phyloP scores from a whole-genome alignment of 1,140 invertebrate species.

The Lethrus apterus region DNA sequence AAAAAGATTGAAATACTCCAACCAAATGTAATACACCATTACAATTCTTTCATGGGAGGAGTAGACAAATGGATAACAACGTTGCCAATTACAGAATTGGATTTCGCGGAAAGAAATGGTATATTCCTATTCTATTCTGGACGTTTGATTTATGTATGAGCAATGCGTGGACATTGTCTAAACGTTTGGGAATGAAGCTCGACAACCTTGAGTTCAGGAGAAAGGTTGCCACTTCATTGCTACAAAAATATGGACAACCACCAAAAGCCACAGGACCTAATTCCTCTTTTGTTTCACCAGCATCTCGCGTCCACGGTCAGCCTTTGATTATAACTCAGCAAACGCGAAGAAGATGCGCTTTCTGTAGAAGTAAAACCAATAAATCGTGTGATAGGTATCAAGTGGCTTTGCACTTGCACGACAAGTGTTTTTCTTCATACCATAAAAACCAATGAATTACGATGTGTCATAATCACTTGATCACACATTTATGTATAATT shows the following conservation, averaged over 20 bases:
- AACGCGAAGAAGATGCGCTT: background rate
- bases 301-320: background rate
- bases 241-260: background rate
- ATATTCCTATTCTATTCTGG: conserved; percentile 22
- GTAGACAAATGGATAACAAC: conserved; percentile 24
- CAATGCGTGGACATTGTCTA: conserved; percentile 16
- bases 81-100: conserved; percentile 22
- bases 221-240: background rate
- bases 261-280: background rate
- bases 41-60: conserved; percentile 33
- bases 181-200: background rate
- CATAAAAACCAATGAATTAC: background rate
- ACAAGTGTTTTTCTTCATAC: background rate
- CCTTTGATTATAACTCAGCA: background rate
- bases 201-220: background rate
- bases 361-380: background rate
- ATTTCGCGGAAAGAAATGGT: conserved; percentile 27
- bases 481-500: too few relatives aligned
- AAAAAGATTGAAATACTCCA: conserved; percentile 13
- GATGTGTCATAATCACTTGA: too few relatives aligned
- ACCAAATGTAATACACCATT: conserved; percentile 29
- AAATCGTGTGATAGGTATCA: background rate
- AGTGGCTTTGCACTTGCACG: background rate
- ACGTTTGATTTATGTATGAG: conserved; percentile 19
- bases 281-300: background rate